These are phyloP conservation scores for Iguana delicatissima DNA, from an alignment of 2,797 vertebrate species.

Conservation along the genomic window DNA sequence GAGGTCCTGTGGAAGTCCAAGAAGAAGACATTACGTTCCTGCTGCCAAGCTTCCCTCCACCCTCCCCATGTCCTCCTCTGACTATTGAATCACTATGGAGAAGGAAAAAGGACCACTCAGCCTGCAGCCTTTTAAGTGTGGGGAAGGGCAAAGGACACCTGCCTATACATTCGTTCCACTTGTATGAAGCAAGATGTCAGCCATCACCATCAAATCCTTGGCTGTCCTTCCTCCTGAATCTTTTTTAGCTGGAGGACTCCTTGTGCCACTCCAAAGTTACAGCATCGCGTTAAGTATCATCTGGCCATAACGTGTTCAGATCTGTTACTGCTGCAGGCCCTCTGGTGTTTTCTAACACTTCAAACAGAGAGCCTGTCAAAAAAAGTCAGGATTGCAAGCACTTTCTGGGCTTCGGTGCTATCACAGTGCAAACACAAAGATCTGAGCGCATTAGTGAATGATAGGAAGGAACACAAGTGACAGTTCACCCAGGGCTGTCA, in stretches of 20 bases:
- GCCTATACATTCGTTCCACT: background rate
- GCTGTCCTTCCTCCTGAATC: background rate
- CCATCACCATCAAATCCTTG: background rate
- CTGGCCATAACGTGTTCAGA: background rate
- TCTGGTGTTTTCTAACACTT: conserved; percentile 18
- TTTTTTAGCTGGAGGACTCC: background rate
- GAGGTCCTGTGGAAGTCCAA: no score
- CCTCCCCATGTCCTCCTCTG: no score
- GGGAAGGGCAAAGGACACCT: no score
- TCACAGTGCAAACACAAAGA: background rate
- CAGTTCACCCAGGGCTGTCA: conserved; percentile 47
- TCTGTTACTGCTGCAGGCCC: conserved; percentile 8
- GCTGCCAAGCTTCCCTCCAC: no score
- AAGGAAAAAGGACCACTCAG: no score
- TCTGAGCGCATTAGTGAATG: conserved; percentile 13
- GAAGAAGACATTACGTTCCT: no score
- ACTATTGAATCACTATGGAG: no score
- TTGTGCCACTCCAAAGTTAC: background rate
- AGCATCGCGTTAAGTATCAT: background rate
- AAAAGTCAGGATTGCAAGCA: background rate
- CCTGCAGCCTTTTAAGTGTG: no score
- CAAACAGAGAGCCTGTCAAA: conserved; percentile 32
- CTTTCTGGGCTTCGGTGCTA: background rate
- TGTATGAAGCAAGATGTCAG: no score
- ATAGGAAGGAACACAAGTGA: conserved; percentile 44